Evolutionary conservation across 1,140 invertebrate genomes (phyloP).

Genomic region (Aphis craccivora): DNA sequence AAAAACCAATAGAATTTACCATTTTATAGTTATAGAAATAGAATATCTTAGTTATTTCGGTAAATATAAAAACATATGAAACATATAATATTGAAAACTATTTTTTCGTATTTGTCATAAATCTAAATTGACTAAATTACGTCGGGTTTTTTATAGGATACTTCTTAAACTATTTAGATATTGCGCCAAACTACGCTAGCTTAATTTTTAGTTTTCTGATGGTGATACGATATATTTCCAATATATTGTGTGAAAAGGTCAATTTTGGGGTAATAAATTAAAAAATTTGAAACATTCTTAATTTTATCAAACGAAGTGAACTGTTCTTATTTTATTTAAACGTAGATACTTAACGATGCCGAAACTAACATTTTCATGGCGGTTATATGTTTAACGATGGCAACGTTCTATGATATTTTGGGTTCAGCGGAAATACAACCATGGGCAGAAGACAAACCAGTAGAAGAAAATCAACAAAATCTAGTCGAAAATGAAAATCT

Average conservation of each 20-base stretch:
- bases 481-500: too few species aligned
- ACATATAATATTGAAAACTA: neutral
- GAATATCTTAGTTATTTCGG: neutral
- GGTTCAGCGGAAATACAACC: constrained; percentile 96
- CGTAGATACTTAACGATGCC: constrained; percentile 65
- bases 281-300: constrained; percentile 56
- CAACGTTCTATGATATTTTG: constrained; percentile 95
- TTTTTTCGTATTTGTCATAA: neutral
- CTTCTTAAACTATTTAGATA: too few species aligned
- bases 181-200: constrained; percentile 94
- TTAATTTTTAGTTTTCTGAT: constrained; percentile 99
- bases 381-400: constrained; percentile 92
- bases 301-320: too few species aligned
- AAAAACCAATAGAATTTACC: too few species aligned
- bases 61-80: neutral
- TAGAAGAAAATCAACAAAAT: constrained; percentile 69
- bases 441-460: constrained; percentile 82
- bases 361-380: constrained; percentile 94
- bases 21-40: neutral
- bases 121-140: too few species aligned
- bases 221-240: constrained; percentile 88
- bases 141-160: constrained; percentile 74
- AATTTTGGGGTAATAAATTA: constrained; percentile 30
- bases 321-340: too few species aligned
- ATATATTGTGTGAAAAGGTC: neutral